Evolutionary conservation across 2,888 invertebrate genomes (phyloP).

Genomic region (Latheticus oryzae): DNA sequence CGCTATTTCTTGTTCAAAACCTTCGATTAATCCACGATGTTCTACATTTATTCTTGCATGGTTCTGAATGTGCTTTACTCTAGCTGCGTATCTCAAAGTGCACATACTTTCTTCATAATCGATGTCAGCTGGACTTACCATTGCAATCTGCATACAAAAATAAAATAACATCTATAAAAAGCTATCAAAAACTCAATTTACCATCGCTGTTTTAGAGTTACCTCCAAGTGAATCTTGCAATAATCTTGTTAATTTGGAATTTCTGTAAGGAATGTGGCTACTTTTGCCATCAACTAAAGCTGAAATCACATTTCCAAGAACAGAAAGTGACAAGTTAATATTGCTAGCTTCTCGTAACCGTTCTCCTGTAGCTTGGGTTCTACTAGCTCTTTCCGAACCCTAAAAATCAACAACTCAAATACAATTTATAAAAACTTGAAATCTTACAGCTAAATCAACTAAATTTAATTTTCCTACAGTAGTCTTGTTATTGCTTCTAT

Average conservation of each 20-base stretch:
- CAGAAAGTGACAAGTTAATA: constrained; percentile 97
- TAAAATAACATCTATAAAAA: too few relatives aligned
- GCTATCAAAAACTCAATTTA: constrained; percentile 55
- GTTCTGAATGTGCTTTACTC: constrained; percentile 98
- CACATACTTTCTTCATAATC: constrained; percentile 98
- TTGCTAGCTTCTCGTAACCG: constrained; percentile 96
- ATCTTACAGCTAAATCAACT: constrained; percentile 92
- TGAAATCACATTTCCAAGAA: constrained; percentile 97
- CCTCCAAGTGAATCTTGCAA: constrained; percentile 98
- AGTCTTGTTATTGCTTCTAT: constrained; percentile 84
- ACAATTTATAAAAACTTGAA: constrained; percentile 10
- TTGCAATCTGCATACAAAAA: constrained; percentile 87
- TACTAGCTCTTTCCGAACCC: constrained; percentile 97
- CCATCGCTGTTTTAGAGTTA: constrained; percentile 96
- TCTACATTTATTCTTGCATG: constrained; percentile 96
- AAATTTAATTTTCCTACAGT: constrained; percentile 97
- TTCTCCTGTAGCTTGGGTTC: constrained; percentile 94
- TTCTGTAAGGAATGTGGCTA: constrained; percentile 97
- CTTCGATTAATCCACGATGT: constrained; percentile 93
- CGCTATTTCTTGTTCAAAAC: constrained; percentile 97
- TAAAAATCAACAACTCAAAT: constrained; percentile 58
- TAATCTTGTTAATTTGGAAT: constrained; percentile 94
- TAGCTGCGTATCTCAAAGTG: constrained; percentile 95
- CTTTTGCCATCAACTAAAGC: constrained; percentile 97
- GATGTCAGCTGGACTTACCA: constrained; percentile 94